Percentiles rank a stretch among this genome's conserved stretches.
Evolutionary conservation across 1,140 invertebrate genomes (phyloP).

Genomic region (Stratiolaelaps scimitus): DNA sequence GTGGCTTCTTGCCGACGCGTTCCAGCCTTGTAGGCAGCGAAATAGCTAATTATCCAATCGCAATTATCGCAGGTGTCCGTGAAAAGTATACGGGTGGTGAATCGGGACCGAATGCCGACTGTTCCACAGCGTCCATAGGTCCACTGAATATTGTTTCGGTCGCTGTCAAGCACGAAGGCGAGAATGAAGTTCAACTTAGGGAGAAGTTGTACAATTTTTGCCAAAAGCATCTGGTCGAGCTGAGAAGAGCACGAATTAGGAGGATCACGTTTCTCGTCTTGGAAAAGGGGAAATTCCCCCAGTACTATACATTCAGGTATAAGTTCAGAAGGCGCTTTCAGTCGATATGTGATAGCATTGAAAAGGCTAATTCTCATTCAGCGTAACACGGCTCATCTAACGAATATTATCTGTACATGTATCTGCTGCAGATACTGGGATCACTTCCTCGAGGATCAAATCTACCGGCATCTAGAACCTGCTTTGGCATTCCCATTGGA

Average conservation of each 20-base stretch:
- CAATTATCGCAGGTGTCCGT: too few species aligned
- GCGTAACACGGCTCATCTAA: too few species aligned
- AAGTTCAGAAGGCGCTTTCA: not conserved
- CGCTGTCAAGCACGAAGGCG: constrained; percentile 35
- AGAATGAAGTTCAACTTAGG: constrained; percentile 34
- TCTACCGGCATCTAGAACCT: constrained; percentile 91
- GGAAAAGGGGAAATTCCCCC: constrained; percentile 48
- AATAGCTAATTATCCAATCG: too few species aligned
- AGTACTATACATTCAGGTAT: constrained; percentile 24
- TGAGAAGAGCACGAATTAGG: constrained; percentile 63
- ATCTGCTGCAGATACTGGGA: not conserved
- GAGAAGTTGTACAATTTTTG: constrained; percentile 27
- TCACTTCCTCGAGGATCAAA: constrained; percentile 76
- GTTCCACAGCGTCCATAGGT: not conserved
- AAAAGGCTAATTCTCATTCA: too few species aligned
- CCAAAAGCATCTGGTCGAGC: constrained; percentile 48
- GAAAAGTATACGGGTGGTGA: too few species aligned
- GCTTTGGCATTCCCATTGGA: constrained; percentile 95
- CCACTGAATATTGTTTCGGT: constrained; percentile 31
- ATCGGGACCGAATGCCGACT: too few species aligned
- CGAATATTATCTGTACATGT: not conserved
- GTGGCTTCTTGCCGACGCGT: too few species aligned
- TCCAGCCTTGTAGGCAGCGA: too few species aligned
- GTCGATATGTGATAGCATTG: not conserved
- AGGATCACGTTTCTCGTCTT: constrained; percentile 84